Evolutionary conservation across 1,140 invertebrate species (phyloP).

Genomic region (Leucophenga varia): DNA sequence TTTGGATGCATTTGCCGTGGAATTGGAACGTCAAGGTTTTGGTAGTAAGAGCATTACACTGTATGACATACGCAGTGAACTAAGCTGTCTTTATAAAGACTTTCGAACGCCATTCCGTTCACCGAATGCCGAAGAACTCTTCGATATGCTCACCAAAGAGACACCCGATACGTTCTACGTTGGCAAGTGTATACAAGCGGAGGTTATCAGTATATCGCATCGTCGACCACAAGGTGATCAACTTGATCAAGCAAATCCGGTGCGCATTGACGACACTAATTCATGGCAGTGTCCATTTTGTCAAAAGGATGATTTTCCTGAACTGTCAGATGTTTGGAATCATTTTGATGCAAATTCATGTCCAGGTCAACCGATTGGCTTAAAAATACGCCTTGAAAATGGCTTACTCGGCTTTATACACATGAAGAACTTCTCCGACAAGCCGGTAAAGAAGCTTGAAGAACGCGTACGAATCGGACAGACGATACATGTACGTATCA

Average conservation of each 20-base stretch:
- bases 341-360: slow-evolving; percentile 96
- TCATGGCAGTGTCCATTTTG: slow-evolving; percentile 98
- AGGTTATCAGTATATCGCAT: slow-evolving; percentile 76
- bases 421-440: slow-evolving; percentile 94
- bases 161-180: slow-evolving; percentile 93
- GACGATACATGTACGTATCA: slow-evolving; percentile 89
- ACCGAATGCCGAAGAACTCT: slow-evolving; percentile 82
- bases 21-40: slow-evolving; percentile 92
- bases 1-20: slow-evolving; percentile 97
- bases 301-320: slow-evolving; percentile 90
- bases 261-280: slow-evolving; percentile 89
- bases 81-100: slow-evolving; percentile 96
- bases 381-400: slow-evolving; percentile 89
- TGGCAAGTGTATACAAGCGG: slow-evolving; percentile 81
- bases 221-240: slow-evolving; percentile 90
- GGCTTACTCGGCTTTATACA: slow-evolving; percentile 93
- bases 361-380: slow-evolving; percentile 92
- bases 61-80: slow-evolving; percentile 95
- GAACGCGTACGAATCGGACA: slow-evolving; percentile 86
- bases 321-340: slow-evolving; percentile 96
- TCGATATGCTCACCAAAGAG: slow-evolving; percentile 96
- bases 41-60: slow-evolving; percentile 97
- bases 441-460: slow-evolving; percentile 88
- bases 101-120: slow-evolving; percentile 77
- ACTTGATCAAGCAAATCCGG: slow-evolving; percentile 92